phyloP scores from a whole-genome alignment of 1,140 invertebrate genomes.

The Spodoptera frugiperda region DNA sequence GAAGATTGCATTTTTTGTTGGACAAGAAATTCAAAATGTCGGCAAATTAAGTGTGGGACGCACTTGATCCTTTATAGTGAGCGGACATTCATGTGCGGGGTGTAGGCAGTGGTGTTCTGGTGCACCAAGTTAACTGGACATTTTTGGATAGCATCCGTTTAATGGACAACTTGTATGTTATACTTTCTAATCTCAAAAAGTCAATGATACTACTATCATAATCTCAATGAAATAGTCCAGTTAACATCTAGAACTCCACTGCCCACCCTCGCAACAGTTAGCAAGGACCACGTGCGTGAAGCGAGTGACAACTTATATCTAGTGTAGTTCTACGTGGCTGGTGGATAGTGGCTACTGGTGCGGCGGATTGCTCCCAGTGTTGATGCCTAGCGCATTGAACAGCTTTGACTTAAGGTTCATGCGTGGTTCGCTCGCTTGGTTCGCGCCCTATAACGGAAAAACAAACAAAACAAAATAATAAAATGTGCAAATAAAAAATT shows the following conservation, averaged over 20 bases:
- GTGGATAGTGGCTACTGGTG: constrained; percentile 72
- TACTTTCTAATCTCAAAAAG: background rate
- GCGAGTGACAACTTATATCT: constrained; percentile 76
- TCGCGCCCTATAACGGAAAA: constrained; percentile 79
- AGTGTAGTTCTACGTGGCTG: constrained; percentile 49
- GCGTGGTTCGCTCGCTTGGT: constrained; percentile 82
- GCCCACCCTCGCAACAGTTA: background rate
- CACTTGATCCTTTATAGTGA: constrained; percentile 67
- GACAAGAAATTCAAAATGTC: constrained; percentile 72
- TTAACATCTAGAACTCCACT: background rate
- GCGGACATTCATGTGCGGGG: constrained; percentile 39
- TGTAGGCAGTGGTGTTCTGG: constrained; percentile 13
- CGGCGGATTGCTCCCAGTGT: constrained; percentile 79
- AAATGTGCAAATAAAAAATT: constrained; percentile 72
- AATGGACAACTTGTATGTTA: background rate
- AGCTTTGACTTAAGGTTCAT: constrained; percentile 86
- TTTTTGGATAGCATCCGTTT: background rate
- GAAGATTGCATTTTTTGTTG: constrained; percentile 12
- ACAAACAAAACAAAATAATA: constrained; percentile 70
- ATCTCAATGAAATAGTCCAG: too few relatives aligned
- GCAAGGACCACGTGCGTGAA: constrained; percentile 63
- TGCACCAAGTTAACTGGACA: constrained; percentile 7
- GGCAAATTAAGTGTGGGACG: constrained; percentile 69
- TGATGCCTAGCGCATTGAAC: constrained; percentile 86
- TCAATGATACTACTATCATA: background rate